phyloP scores from a whole-genome alignment of 2,113 vertebrate species.

The Sclerurus mexicanus region DNA sequence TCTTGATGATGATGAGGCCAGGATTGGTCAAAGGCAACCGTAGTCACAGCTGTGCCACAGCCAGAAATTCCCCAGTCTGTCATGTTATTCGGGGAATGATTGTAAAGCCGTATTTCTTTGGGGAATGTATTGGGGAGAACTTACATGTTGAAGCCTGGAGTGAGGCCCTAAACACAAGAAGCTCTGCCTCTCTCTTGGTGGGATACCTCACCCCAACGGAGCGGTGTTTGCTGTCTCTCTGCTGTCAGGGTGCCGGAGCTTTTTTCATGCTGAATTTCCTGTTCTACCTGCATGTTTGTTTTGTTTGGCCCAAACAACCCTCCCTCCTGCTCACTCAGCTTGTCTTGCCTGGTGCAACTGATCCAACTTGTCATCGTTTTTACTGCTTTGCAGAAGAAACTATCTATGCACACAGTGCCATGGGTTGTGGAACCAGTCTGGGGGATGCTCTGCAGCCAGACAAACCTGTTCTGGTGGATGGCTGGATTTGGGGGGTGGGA shows the following conservation, averaged over 20 bases:
- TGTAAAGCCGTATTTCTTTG: not conserved
- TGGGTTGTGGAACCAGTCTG: rapidly evolving
- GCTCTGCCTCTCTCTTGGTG: not conserved
- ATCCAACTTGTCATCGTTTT: not conserved
- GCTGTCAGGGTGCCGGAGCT: not conserved
- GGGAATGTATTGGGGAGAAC: not conserved
- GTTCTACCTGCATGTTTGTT: not conserved
- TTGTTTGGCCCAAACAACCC: not conserved
- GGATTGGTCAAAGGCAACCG: not conserved
- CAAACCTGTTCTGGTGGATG: not conserved
- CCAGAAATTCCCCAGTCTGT: not conserved
- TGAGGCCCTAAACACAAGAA: not conserved
- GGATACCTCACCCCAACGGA: not conserved
- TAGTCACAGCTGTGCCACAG: too few relatives aligned
- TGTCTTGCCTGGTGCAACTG: not conserved
- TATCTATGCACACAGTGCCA: not conserved
- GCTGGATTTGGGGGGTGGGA: not conserved
- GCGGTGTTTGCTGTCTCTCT: not conserved
- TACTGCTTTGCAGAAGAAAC: not conserved
- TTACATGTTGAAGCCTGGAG: not conserved
- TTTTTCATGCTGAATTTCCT: not conserved
- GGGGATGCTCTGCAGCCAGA: not conserved
- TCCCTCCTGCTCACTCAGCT: not conserved
- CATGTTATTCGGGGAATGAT: not conserved
- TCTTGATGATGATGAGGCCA: rapidly evolving